phyloP scores from a whole-genome alignment of 1,140 invertebrate species.

The Drosophila burlai region DNA sequence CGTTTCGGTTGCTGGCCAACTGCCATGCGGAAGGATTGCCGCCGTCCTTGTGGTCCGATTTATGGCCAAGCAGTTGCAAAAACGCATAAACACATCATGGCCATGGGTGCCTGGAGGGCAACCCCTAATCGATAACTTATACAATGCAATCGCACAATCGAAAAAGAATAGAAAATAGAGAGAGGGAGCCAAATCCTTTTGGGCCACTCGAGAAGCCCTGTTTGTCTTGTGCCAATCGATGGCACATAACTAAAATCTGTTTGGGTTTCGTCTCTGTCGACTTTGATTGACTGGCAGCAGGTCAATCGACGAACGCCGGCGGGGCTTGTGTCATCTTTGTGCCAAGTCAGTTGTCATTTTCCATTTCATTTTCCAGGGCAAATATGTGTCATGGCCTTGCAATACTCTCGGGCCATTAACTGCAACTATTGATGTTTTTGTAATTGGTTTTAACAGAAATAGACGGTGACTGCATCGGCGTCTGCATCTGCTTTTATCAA shows the following conservation, averaged over 20 bases:
- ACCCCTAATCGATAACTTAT: slow-evolving; percentile 35
- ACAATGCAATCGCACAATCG: slow-evolving; percentile 24
- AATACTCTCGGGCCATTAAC: slow-evolving; percentile 16
- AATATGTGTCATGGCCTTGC: slow-evolving; percentile 72
- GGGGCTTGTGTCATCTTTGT: slow-evolving; percentile 21
- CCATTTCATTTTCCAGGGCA: slow-evolving; percentile 45
- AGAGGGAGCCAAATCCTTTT: slow-evolving; percentile 29
- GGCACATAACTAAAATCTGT: slow-evolving; percentile 39
- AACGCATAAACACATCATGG: slow-evolving; percentile 70
- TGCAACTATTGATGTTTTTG: slow-evolving; percentile 42
- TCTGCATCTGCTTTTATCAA: slow-evolving; percentile 38
- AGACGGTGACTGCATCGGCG: slow-evolving; percentile 50
- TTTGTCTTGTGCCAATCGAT: slow-evolving; percentile 25
- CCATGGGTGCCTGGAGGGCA: slow-evolving; percentile 28
- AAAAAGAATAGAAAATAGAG: neutral
- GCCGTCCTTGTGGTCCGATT: slow-evolving; percentile 42
- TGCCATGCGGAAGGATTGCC: slow-evolving; percentile 40
- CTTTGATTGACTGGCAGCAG: slow-evolving; percentile 38
- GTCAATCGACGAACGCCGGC: neutral
- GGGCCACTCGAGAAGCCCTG: slow-evolving; percentile 13
- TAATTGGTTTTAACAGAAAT: slow-evolving; percentile 49
- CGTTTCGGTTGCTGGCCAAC: slow-evolving; percentile 40
- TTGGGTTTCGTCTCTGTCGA: slow-evolving; percentile 24
- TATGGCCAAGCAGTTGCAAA: slow-evolving; percentile 55
- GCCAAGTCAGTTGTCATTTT: slow-evolving; percentile 53